A percentile compares a stretch with the other conserved stretches of the same genome.
These are phyloP conservation scores for Fistularia commersonii DNA, from an alignment of 2,797 vertebrate genomes.

Conservation along the genomic window DNA sequence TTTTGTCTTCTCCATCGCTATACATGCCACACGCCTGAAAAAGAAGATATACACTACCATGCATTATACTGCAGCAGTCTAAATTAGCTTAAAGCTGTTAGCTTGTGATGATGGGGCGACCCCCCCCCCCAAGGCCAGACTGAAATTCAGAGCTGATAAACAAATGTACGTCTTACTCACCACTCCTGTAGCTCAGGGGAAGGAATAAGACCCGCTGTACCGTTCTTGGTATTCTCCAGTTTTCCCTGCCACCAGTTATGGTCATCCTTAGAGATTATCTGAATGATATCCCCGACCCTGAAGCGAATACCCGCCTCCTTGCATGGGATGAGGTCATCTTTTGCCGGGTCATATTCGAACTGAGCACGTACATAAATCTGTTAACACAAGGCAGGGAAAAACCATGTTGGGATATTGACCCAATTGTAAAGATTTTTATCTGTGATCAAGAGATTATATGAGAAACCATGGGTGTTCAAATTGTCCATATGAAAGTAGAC, in stretches of 20 bases:
- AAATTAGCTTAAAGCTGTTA: too few species aligned
- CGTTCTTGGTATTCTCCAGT: slow-evolving; percentile 96
- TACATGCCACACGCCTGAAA: slow-evolving; percentile 94
- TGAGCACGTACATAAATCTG: slow-evolving; percentile 98
- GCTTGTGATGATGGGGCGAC: too few species aligned
- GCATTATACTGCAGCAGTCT: too few species aligned
- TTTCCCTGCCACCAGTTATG: slow-evolving; percentile 99
- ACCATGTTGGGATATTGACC: too few species aligned
- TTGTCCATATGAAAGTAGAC: slow-evolving; percentile 11
- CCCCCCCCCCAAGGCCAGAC: too few species aligned
- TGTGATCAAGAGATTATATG: too few species aligned
- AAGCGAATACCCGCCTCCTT: slow-evolving; percentile 97
- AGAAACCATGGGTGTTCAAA: slow-evolving; percentile 8
- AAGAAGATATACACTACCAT: neutral
- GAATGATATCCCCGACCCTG: slow-evolving; percentile 95
- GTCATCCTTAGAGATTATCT: slow-evolving; percentile 99
- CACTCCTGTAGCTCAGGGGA: slow-evolving; percentile 98
- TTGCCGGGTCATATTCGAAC: slow-evolving; percentile 96
- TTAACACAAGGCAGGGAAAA: slow-evolving; percentile 9
- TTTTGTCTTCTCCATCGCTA: slow-evolving; percentile 99
- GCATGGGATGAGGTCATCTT: slow-evolving; percentile 97
- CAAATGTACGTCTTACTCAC: slow-evolving; percentile 66
- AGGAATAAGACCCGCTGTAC: slow-evolving; percentile 95
- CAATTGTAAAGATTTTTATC: neutral
- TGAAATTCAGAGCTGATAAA: neutral